These are phyloP conservation scores for Mionectes olivaceus DNA, from an alignment of 2,797 vertebrate species.

Conservation along the genomic window DNA sequence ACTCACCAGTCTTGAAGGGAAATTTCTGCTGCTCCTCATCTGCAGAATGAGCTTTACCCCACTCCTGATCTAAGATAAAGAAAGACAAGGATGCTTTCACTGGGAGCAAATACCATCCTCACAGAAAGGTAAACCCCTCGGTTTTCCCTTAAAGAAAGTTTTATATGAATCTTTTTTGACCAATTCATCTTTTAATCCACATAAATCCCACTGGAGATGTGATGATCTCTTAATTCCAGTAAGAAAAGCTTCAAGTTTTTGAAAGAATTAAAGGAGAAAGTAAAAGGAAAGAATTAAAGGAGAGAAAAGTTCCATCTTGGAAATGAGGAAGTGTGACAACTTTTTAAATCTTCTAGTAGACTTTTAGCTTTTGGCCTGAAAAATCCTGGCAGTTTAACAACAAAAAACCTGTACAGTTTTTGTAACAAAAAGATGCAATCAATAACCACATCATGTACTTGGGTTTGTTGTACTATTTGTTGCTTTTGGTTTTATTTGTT, in stretches of 20 bases:
- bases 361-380: not conserved
- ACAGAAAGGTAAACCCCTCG: not conserved
- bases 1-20: not conserved
- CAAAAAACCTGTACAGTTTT: not conserved
- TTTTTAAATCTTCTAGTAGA: not conserved
- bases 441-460: accelerated
- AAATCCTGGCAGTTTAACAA: not conserved
- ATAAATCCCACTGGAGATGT: not conserved
- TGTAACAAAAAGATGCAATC: not conserved
- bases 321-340: not conserved
- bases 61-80: not conserved
- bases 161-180: accelerated
- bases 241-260: not conserved
- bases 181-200: not conserved
- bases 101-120: not conserved
- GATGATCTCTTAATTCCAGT: not conserved
- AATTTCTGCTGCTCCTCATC: accelerated
- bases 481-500: not conserved
- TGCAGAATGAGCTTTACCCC: not conserved
- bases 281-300: not conserved
- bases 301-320: not conserved
- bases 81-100: not conserved
- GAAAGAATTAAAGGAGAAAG: not conserved
- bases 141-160: not conserved
- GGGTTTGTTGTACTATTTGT: accelerated